phyloP scores from a whole-genome alignment of 2,797 vertebrate genomes.

The Gephyroberyx darwinii region DNA sequence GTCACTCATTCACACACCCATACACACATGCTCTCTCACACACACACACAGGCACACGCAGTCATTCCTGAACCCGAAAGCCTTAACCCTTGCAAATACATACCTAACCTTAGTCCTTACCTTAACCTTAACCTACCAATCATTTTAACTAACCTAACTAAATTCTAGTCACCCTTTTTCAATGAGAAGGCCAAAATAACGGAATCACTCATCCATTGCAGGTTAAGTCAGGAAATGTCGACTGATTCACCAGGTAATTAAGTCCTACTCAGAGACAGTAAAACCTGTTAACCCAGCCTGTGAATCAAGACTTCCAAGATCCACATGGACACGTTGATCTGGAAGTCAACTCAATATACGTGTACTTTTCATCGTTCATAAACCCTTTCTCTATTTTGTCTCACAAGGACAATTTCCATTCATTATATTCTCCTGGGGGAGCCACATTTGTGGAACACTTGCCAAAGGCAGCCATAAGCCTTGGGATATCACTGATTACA shows the following conservation, averaged over 20 bases:
- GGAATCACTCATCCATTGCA: conserved; percentile 46
- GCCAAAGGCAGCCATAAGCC: conserved; percentile 39
- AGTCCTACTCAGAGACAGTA: conserved; percentile 46
- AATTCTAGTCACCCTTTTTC: too few relatives aligned
- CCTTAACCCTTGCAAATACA: neutral
- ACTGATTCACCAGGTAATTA: conserved; percentile 75
- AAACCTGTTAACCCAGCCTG: conserved; percentile 51
- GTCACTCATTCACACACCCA: conserved; percentile 13
- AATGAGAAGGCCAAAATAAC: conserved; percentile 31
- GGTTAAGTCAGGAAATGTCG: conserved; percentile 75
- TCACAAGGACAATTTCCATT: conserved; percentile 43
- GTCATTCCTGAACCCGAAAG: conserved; percentile 12
- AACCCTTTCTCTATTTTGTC: conserved; percentile 44
- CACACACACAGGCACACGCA: conserved; percentile 22
- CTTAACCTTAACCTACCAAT: neutral
- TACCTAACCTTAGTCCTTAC: conserved; percentile 21
- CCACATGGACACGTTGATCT: too few relatives aligned
- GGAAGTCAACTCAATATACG: too few relatives aligned
- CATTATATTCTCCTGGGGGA: conserved; percentile 23
- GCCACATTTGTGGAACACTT: conserved; percentile 15
- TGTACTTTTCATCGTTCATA: conserved; percentile 40
- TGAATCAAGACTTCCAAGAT: conserved; percentile 55
- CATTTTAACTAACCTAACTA: too few relatives aligned
- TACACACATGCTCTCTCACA: conserved; percentile 17
- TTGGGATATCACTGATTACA: conserved; percentile 52